Evolutionary conservation across 2,113 vertebrate genomes (phyloP), one percentile per base, ranked within the genome.

Genomic region (Kryptolebias marmoratus): DNA sequence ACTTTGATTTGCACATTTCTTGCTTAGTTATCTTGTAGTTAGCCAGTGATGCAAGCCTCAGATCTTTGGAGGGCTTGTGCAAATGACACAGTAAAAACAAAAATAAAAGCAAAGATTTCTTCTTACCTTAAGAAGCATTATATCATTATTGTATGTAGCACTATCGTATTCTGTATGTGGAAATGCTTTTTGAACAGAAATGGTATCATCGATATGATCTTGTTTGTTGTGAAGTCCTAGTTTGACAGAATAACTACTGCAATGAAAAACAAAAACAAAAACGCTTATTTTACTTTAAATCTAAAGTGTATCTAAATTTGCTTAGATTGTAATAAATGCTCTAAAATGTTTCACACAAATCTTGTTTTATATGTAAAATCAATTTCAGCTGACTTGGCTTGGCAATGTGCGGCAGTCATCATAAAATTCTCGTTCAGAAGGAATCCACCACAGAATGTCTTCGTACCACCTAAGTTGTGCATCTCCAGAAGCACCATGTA

Each of bases 121-220:
- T 55, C 31, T 80, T 83, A 93, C 91, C 87, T 91, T 85, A 0
- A 93, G 70, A 42, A 93, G 64, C 89, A 91, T 87, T 9, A 89
- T 60, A 73, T 91, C 87, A 67, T 90, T 64, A 4, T 0, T 32
- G 0, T 0, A 9, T 0, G 1, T 0, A 0, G 0, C 1, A 7
- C 0, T 0, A 13, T 68, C 6, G 39, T 53, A 92, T 0, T 79
- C 1, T 47, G 75, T 1, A 66, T 80, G 65, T 59, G 81, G 78
- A 81, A 79, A 45, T 3, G 4, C 0, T 50, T 70, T 0, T 9
- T 68, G 12, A 2, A 77, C 80, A 44, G 2, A 7, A 1, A 42
- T 42, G 5, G 5, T 42, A 42, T 1, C 11, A 0, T 1, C 1
- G 2, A 0, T 13, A 0, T 66, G 3, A 1, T 56, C 5, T 14